Evolutionary conservation across 2,797 vertebrate genomes (phyloP).

Genomic region (Characodon lateralis): DNA sequence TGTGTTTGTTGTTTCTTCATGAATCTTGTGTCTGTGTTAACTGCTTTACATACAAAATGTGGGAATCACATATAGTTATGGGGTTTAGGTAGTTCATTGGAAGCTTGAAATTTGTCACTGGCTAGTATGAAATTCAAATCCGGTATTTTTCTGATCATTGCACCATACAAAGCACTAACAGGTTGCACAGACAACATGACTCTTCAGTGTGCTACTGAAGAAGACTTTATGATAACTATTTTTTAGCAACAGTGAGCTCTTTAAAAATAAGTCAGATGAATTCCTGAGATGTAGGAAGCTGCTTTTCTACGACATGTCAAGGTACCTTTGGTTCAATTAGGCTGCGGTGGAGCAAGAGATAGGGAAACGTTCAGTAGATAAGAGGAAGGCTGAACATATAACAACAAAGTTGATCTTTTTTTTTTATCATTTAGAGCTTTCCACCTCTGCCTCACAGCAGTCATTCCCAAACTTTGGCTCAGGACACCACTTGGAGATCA

Average conservation of each 20-base stretch:
- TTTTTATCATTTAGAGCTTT: no score
- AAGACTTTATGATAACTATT: not conserved
- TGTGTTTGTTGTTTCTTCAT: conserved; percentile 22
- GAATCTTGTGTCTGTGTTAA: conserved; percentile 18
- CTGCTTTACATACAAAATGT: conserved; percentile 24
- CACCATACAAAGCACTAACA: no score
- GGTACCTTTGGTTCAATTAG: not conserved
- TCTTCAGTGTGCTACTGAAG: not conserved
- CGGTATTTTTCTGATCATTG: no score
- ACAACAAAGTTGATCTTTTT: no score
- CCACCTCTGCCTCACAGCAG: no score
- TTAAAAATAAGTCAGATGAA: not conserved
- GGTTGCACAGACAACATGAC: not conserved
- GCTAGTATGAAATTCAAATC: not conserved
- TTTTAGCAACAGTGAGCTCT: not conserved
- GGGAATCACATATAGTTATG: not conserved
- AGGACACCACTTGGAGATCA: no score
- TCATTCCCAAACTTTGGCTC: no score
- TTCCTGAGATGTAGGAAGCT: not conserved
- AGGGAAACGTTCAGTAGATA: not conserved
- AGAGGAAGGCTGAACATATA: not conserved
- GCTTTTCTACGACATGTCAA: not conserved
- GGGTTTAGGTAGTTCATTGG: conserved; percentile 21
- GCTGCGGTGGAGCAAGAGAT: no score
- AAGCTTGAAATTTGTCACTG: not conserved